Evolutionary conservation across 2,797 vertebrate species (phyloP).

Genomic region (Acanthornis magna): DNA sequence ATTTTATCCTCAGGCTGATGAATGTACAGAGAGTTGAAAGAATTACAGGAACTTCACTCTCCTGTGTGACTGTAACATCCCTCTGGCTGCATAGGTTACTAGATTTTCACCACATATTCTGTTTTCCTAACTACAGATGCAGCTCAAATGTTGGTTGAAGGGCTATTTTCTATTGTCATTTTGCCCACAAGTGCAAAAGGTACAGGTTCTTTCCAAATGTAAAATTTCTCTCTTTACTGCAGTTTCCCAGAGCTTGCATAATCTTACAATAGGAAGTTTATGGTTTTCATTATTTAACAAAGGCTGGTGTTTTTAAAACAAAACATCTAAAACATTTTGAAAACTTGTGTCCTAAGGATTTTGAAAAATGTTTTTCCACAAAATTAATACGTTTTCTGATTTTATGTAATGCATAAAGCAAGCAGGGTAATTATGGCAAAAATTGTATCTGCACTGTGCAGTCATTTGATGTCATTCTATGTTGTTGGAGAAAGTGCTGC

Average conservation of each 20-base stretch:
- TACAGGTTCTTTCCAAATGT: background rate
- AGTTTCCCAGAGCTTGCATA: background rate
- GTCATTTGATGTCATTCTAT: background rate
- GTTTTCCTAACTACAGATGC: background rate
- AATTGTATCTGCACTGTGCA: background rate
- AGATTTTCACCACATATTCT: background rate
- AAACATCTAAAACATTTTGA: background rate
- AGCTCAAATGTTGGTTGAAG: background rate
- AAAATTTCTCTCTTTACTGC: background rate
- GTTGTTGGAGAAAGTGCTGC: background rate
- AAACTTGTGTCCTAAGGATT: background rate
- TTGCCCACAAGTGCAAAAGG: background rate
- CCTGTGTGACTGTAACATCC: background rate
- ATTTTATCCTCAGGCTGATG: background rate
- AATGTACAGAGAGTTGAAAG: background rate
- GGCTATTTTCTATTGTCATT: background rate
- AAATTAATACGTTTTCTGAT: background rate
- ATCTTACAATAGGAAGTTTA: background rate
- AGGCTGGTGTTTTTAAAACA: background rate
- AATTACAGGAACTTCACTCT: constrained; percentile 21
- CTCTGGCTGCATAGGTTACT: background rate
- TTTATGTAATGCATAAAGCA: background rate
- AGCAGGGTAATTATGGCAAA: background rate
- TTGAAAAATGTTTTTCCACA: background rate
- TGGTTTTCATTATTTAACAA: background rate